A percentile compares a stretch with the other conserved stretches of the same genome.
phyloP scores from a whole-genome alignment of 2,888 invertebrate species.

The Zeuzera pyrina region DNA sequence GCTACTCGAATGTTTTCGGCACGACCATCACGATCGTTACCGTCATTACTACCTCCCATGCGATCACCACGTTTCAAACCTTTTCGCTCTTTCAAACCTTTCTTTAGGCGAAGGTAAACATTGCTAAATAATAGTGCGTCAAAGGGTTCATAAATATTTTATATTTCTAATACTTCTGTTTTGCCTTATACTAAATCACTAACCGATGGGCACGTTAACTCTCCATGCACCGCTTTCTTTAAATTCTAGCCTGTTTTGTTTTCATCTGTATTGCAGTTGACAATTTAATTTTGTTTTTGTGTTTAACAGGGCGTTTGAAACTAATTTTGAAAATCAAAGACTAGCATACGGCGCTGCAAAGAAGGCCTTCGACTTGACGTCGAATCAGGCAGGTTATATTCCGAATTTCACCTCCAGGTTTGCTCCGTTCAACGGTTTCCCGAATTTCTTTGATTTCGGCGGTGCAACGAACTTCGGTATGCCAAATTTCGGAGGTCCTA shows the following conservation, averaged over 20 bases:
- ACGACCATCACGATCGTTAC: too few species aligned
- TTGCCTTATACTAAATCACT: not conserved
- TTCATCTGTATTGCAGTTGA: not conserved
- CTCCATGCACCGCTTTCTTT: too few species aligned
- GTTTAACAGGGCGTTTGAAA: slow-evolving; percentile 48
- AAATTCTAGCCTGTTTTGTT: slow-evolving; percentile 2
- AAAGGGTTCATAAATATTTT: too few species aligned
- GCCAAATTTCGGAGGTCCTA: slow-evolving; percentile 18
- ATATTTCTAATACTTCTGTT: not conserved
- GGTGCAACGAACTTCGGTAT: slow-evolving; percentile 9
- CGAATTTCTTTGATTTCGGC: slow-evolving; percentile 19
- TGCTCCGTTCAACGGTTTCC: slow-evolving; percentile 21
- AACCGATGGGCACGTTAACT: not conserved
- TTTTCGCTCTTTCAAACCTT: too few species aligned
- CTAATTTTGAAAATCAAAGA: slow-evolving; percentile 41
- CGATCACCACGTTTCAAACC: too few species aligned
- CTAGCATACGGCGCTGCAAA: slow-evolving; percentile 49
- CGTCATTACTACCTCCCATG: too few species aligned
- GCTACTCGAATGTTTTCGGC: too few species aligned
- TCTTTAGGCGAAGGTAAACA: too few species aligned
- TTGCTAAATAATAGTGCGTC: too few species aligned
- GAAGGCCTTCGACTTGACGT: slow-evolving; percentile 53
- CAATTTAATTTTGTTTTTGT: slow-evolving; percentile 15
- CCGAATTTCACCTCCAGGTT: slow-evolving; percentile 48
- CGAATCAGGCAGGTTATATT: slow-evolving; percentile 39